Evolutionary conservation across 2,113 vertebrate species (phyloP), one percentile per base, ranked within the genome.

Genomic region (Dunckerocampus dactyliophorus): DNA sequence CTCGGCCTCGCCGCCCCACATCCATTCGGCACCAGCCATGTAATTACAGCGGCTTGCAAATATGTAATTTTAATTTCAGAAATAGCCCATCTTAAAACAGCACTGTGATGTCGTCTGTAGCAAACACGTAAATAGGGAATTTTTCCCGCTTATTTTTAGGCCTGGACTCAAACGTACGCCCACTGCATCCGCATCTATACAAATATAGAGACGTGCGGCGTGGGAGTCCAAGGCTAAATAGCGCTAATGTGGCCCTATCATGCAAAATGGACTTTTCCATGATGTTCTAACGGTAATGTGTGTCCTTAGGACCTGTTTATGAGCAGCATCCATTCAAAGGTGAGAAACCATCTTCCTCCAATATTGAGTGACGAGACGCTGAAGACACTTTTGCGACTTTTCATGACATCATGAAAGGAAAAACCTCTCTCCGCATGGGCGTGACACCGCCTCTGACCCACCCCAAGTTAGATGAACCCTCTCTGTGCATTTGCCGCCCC

Each of bases 41-140:
- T 42, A 56, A 56, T 56, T 56, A 56, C 54, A 20, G 52, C 20
- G n/a, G 22, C 21, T 59, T 31, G 45, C 57, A 59, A 59, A 59
- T 59, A 31, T 59, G 45, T 59, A 59, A 47, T 59, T 59, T 59
- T 47, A 31, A 47, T 47, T 59, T 47, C 24, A 59, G 22, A 59
- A 59, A 59, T 31, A 47, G 57, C 15, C 22, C 6, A 16, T 49
- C 43, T 59, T 47, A 31, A 59, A 59, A 59, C 42, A 24, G 43
- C 57, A 31, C 43, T 3, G 45, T 31, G 45, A 28, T 47, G 43
- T 31, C 14, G 22, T 59, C 24, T 9, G 4, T 59, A 24, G 21
- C 57, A 59, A 47, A 47, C 43, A 24, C 43, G 57, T 59, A 59
- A 59, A 59, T 59, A 59, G 57, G 21, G 57, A 24, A 59, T 47